These are phyloP conservation scores for Callaeas wilsoni DNA, from an alignment of 2,113 vertebrate genomes.

Conservation along the genomic window DNA sequence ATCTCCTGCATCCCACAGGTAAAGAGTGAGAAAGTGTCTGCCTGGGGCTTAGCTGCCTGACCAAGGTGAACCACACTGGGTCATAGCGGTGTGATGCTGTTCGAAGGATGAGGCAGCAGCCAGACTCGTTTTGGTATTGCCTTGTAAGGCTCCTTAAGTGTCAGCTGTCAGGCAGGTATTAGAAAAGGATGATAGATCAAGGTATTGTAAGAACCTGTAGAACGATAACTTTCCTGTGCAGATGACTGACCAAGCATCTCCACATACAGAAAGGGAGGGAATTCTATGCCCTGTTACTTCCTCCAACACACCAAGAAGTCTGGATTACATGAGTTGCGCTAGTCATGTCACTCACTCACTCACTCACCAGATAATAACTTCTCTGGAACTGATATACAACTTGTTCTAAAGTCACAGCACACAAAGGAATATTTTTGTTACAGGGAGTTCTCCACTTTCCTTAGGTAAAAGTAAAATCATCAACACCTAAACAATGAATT, in stretches of 20 bases:
- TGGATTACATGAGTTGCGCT: neutral
- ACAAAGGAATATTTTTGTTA: neutral
- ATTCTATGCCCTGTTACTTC: neutral
- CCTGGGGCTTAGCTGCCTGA: neutral
- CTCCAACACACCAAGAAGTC: neutral
- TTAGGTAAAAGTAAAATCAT: neutral
- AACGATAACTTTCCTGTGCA: neutral
- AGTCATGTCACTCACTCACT: neutral
- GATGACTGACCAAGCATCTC: neutral
- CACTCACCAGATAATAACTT: neutral
- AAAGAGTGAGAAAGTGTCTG: neutral
- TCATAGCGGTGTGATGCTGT: neutral
- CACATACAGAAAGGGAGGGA: neutral
- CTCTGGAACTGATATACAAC: neutral
- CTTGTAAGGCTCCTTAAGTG: neutral
- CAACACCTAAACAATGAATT: neutral
- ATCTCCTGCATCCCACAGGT: neutral
- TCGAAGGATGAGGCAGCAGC: neutral
- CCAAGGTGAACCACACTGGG: fast-evolving
- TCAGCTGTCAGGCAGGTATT: neutral
- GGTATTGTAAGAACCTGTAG: neutral
- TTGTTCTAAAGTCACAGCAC: neutral
- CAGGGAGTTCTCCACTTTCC: neutral
- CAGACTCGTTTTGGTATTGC: neutral
- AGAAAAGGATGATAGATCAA: neutral